These are phyloP conservation scores for Anaspis maculata DNA, from an alignment of 2,888 invertebrate genomes.

Conservation along the genomic window DNA sequence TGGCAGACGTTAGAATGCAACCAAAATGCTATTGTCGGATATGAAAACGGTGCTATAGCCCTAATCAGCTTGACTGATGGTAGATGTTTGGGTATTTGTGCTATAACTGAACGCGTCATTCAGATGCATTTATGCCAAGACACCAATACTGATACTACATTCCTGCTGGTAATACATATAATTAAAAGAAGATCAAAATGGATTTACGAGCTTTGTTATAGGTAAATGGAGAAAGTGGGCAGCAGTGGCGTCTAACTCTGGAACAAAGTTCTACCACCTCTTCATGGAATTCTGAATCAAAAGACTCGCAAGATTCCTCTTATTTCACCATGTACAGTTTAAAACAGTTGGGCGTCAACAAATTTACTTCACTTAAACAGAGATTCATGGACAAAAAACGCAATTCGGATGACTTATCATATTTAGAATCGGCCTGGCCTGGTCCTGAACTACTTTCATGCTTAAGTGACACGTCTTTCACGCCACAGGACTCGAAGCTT, in stretches of 20 bases:
- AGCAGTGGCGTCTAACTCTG: slow-evolving; percentile 75
- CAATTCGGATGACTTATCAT: slow-evolving; percentile 35
- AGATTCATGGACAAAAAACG: slow-evolving; percentile 48
- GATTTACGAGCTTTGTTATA: too few species aligned
- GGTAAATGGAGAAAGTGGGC: slow-evolving; percentile 47
- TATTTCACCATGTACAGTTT: slow-evolving; percentile 53
- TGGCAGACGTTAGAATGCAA: slow-evolving; percentile 69
- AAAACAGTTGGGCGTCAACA: slow-evolving; percentile 62
- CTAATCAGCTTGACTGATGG: slow-evolving; percentile 63
- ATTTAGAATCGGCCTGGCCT: slow-evolving; percentile 25
- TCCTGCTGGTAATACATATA: slow-evolving; percentile 49
- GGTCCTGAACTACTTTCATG: slow-evolving; percentile 40
- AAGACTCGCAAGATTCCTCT: slow-evolving; percentile 36
- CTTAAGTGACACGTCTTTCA: slow-evolving; percentile 47
- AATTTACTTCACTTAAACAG: slow-evolving; percentile 55
- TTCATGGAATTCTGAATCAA: slow-evolving; percentile 54
- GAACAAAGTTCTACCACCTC: slow-evolving; percentile 70
- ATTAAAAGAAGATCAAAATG: background rate
- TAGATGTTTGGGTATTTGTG: slow-evolving; percentile 57
- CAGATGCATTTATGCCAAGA: slow-evolving; percentile 64
- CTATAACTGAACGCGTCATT: slow-evolving; percentile 54
- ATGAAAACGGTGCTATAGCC: slow-evolving; percentile 52
- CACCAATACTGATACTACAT: slow-evolving; percentile 55
- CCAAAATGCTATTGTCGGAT: slow-evolving; percentile 63
- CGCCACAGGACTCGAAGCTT: slow-evolving; percentile 50